A percentile compares a stretch with the other conserved stretches of the same genome.
Evolutionary conservation across 1,140 invertebrate genomes (phyloP).

Genomic region (Drosophila orena): DNA sequence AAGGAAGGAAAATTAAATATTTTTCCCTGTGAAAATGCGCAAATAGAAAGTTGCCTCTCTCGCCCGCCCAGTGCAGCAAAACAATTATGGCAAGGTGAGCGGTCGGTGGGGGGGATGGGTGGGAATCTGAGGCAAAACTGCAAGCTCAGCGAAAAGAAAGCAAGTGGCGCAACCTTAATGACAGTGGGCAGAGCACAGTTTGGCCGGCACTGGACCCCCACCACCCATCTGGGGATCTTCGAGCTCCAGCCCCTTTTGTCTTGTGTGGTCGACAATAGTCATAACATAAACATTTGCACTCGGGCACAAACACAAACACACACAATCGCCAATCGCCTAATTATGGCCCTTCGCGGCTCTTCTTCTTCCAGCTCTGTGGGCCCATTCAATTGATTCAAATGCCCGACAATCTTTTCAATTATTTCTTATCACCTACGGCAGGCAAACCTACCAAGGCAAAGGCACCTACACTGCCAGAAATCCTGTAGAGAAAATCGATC

Average conservation of each 20-base stretch:
- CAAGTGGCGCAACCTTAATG: slow-evolving; percentile 40
- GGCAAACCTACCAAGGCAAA: slow-evolving; percentile 29
- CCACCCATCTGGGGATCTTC: neutral
- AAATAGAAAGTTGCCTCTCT: slow-evolving; percentile 57
- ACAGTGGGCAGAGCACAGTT: slow-evolving; percentile 32
- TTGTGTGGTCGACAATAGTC: slow-evolving; percentile 46
- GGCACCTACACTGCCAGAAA: slow-evolving; percentile 20
- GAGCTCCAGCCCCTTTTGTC: slow-evolving; percentile 1
- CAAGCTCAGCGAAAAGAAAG: slow-evolving; percentile 47
- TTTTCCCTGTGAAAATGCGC: slow-evolving; percentile 61
- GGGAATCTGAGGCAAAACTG: slow-evolving; percentile 43
- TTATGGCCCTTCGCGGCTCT: slow-evolving; percentile 44
- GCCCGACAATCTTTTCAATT: slow-evolving; percentile 77
- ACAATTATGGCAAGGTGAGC: slow-evolving; percentile 61
- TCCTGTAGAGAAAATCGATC: neutral
- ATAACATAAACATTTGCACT: slow-evolving; percentile 52
- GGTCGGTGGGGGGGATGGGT: slow-evolving; percentile 17
- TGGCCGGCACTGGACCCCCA: slow-evolving; percentile 6
- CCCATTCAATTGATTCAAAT: slow-evolving; percentile 70
- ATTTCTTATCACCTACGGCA: slow-evolving; percentile 72
- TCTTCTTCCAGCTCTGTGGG: slow-evolving; percentile 28
- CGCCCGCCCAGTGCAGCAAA: slow-evolving; percentile 49
- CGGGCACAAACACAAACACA: slow-evolving; percentile 8
- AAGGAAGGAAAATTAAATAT: slow-evolving; percentile 40
- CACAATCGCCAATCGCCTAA: slow-evolving; percentile 42